Evolutionary conservation across 2,113 vertebrate species (phyloP).

Genomic region (Hoplias malabaricus): DNA sequence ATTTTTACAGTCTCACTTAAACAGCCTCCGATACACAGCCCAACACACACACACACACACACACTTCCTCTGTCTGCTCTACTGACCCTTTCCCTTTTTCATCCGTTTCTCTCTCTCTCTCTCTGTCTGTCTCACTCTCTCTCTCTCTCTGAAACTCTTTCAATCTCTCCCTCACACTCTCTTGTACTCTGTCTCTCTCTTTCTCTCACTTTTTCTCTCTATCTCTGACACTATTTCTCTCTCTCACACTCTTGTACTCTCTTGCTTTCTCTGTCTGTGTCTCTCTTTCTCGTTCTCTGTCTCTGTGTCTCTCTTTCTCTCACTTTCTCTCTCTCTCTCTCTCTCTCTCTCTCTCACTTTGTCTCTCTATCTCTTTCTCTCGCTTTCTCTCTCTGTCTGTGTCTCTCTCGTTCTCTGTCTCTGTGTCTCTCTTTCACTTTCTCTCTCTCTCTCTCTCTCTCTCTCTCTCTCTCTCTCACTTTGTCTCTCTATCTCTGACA

Average conservation of each 20-base stretch:
- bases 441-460: too few species aligned
- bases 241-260: too few species aligned
- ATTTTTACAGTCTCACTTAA: constrained; percentile 71
- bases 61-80: constrained; percentile 68
- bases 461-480: background rate
- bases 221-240: too few species aligned
- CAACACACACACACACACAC: constrained; percentile 58
- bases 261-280: too few species aligned
- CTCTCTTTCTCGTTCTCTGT: too few species aligned
- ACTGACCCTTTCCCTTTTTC: constrained; percentile 50
- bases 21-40: constrained; percentile 58
- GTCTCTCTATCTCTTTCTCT: background rate
- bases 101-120: background rate
- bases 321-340: background rate
- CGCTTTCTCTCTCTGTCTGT: too few species aligned
- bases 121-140: background rate
- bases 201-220: background rate
- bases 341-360: background rate
- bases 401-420: too few species aligned
- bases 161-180: background rate
- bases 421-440: too few species aligned
- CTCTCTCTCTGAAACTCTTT: background rate
- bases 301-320: background rate
- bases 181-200: background rate
- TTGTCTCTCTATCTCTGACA: background rate